A percentile compares a stretch with the other conserved stretches of the same genome.
Conservation (phyloP, 2,113 vertebrate species). For the Muntiacus muntjak region DNA sequence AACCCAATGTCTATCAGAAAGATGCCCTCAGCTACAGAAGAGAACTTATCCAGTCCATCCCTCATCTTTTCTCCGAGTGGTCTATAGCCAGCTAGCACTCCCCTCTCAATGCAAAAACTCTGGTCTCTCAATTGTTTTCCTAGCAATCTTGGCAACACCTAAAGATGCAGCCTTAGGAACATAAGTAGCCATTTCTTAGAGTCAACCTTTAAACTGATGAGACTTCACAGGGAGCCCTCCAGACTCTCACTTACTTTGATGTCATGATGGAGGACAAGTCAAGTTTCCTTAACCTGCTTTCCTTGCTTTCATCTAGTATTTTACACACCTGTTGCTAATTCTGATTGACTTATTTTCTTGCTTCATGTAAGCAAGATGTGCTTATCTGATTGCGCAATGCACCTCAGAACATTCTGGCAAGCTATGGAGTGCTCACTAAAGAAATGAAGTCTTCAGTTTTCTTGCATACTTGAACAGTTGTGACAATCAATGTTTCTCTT, state of each 20-base stretch:
- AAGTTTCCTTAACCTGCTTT: neutral
- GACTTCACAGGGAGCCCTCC: neutral
- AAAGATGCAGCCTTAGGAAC: neutral
- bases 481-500: neutral
- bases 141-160: neutral
- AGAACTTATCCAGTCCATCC: neutral
- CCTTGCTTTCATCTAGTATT: neutral
- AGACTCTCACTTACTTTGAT: neutral
- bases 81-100: neutral
- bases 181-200: neutral
- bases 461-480: neutral
- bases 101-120: neutral
- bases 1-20: neutral
- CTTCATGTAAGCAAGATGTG: neutral
- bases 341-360: neutral
- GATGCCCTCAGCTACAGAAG: neutral
- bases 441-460: neutral
- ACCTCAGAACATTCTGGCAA: neutral
- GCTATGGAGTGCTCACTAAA: neutral
- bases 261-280: neutral
- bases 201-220: neutral
- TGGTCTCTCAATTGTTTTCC: neutral
- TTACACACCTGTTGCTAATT: neutral
- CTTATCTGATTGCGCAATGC: neutral
- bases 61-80: neutral